A percentile compares a stretch with the other conserved stretches of the same genome.
phyloP scores from a whole-genome alignment of 2,113 vertebrate species.

The Tachuris rubrigastra region DNA sequence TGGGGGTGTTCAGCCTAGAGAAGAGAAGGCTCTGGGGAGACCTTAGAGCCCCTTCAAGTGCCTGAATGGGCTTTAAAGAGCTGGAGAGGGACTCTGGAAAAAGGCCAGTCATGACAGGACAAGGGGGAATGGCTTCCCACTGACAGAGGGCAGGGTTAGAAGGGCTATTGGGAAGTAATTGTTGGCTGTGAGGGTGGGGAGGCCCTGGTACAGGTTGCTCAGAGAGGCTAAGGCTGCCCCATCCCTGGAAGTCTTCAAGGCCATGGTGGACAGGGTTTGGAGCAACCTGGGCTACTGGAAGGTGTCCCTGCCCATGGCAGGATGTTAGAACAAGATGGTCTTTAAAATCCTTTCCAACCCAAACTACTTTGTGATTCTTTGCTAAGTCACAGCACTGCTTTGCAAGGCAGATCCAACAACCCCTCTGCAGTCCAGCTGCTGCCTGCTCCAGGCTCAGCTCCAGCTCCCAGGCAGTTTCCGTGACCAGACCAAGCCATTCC shows the following conservation, averaged over 20 bases:
- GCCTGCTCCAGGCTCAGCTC: not conserved
- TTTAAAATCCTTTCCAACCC: not conserved
- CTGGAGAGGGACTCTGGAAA: not conserved
- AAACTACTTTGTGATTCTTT: not conserved
- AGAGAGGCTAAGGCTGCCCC: not conserved
- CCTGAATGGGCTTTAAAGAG: not conserved
- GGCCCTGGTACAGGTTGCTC: too few species aligned
- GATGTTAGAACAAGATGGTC: not conserved
- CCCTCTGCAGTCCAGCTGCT: not conserved
- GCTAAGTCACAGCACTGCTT: not conserved
- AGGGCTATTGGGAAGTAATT: not conserved
- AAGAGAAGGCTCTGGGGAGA: not conserved
- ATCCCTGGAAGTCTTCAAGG: not conserved
- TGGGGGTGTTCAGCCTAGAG: not conserved
- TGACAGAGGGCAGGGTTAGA: not conserved
- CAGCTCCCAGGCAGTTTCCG: not conserved
- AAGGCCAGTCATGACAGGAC: not conserved
- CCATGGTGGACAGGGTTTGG: not conserved
- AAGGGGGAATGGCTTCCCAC: not conserved
- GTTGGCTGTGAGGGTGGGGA: not conserved
- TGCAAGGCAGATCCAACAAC: not conserved
- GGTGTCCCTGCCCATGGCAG: not conserved
- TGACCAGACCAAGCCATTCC: not conserved
- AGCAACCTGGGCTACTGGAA: not conserved
- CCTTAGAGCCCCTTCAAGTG: not conserved